Conservation (phyloP, 2,113 vertebrate species). For the Eulemur macaco region DNA sequence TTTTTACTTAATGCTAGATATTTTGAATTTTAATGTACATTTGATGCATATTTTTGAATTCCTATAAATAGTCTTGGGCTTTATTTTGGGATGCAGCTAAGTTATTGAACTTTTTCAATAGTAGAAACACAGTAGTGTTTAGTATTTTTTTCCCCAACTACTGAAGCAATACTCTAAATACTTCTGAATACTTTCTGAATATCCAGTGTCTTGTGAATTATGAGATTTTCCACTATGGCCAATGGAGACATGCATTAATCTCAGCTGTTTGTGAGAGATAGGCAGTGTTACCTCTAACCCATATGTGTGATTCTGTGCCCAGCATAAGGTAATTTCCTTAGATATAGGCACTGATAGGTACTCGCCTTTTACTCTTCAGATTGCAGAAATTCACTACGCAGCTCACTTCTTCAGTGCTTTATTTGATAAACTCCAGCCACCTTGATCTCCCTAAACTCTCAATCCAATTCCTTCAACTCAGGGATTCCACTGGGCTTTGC, state of each 20-base stretch:
- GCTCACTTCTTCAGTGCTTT: neutral
- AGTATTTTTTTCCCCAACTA: neutral
- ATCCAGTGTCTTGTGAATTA: neutral
- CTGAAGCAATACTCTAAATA: neutral
- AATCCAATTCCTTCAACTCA: neutral
- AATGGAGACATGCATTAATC: neutral
- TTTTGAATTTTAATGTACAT: neutral
- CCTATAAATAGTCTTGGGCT: neutral
- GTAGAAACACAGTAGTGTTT: neutral
- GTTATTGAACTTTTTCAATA: neutral
- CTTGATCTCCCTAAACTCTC: neutral
- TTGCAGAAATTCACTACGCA: neutral
- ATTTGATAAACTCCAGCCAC: neutral
- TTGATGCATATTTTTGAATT: neutral
- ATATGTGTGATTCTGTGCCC: neutral
- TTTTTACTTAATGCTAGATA: neutral
- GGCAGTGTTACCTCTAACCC: neutral
- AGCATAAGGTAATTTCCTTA: neutral
- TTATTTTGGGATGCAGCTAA: neutral
- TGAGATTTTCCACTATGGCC: neutral
- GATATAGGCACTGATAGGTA: neutral
- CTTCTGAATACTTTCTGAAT: neutral
- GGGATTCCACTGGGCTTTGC: neutral
- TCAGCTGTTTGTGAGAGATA: neutral
- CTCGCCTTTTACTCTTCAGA: neutral